Evolutionary conservation across 2,113 vertebrate species (phyloP), one percentile per base, ranked within the genome.

Genomic region (Brachyistius frenatus): DNA sequence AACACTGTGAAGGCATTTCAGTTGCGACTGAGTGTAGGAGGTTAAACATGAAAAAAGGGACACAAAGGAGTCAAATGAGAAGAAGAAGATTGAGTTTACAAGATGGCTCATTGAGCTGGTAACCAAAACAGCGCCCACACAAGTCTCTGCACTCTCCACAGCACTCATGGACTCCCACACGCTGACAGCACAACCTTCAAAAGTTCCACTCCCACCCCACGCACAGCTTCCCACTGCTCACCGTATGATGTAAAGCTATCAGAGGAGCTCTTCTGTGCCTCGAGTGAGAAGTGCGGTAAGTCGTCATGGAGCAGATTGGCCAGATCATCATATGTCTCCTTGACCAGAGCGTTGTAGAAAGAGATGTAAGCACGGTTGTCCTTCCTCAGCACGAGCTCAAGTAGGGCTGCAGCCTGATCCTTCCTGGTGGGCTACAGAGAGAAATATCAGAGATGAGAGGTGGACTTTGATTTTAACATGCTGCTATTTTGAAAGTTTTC

Each of bases 341-440:
- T 95, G 47, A 97, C 87, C 0, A 99, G 86, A 31, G 97, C 97
- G 39, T 99, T 99, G 90, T 99, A 99, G 91, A 99, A 98, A 4
- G 98, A 99, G 88, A 96, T 93, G 53, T 97, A 98, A 5, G 96
- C 90, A 50, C 86, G 79, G 88, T 98, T 97, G 90, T 97, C 96
- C 90, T 99, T 99, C 49, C 66, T 85, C 78, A 99, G 94, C 79
- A 99, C 91, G 53, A 96, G 80, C 68, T 96, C 96, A 72, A 99
- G 83, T 68, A 99, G 87, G 33, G 92, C 90, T 66, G 91, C 93
- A 41, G 97, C 97, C 92, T 96, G 92, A 4, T 97, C 95, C 72
- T 86, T 94, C 60, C 90, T 95, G 39, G 96, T 97, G 57, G 62
- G 68, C 98, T 99, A 79, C 7, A 69, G 71, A 66, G 37, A 57